Base-by-base conservation (phyloP, 2,113 vertebrate species). In the Microcebus tavaratra region DNA sequence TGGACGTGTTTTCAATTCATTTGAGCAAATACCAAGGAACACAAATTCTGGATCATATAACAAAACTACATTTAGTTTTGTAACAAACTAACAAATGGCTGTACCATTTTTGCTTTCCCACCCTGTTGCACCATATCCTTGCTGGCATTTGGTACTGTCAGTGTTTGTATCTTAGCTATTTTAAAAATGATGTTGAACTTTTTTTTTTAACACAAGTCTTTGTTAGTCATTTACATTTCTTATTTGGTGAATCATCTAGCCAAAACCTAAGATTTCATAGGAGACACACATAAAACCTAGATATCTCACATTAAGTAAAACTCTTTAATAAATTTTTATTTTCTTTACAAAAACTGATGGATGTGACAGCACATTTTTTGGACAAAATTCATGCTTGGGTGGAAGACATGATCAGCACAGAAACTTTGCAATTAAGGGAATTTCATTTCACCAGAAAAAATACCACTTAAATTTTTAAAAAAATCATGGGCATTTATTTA, bases 371-470 rank as follows among this genome's bases (percentile, higher is more conserved):
- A n/a, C 3, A 67, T 81, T 45, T 67, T 80, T 50, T 79, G 20
- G 39, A 88, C 63, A 84, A 45, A 88, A 94, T 80, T 85, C n/a
- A 70, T 36, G 9, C 50, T 83, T 61, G 18, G 4, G 27, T 96
- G 48, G 48, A 92, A 94, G 90, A 94, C 42, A 75, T 61, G 57
- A 87, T 42, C 25, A 67, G 57, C 3, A 63, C 5, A 81, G 25
- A 72, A 94, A 91, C 45, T 88, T 53, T 95, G 4, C 8, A 88
- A 45, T 85, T 65, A 88, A 96, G 53, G n/a, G 39, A 87, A 92
- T 96, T 65, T 68, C 8, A 80, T 65, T 80, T 88, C 42, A 39
- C 29, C 29, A 76, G 42, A 23, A 80, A 91, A 96, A 93, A 18
- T 84, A 70, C 21, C 20, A 91, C 9, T 78, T 9, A 29, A 13